Percentiles rank a stretch among this genome's conserved stretches.
phyloP scores from a whole-genome alignment of 2,797 vertebrate genomes.

The Merluccius polli region DNA sequence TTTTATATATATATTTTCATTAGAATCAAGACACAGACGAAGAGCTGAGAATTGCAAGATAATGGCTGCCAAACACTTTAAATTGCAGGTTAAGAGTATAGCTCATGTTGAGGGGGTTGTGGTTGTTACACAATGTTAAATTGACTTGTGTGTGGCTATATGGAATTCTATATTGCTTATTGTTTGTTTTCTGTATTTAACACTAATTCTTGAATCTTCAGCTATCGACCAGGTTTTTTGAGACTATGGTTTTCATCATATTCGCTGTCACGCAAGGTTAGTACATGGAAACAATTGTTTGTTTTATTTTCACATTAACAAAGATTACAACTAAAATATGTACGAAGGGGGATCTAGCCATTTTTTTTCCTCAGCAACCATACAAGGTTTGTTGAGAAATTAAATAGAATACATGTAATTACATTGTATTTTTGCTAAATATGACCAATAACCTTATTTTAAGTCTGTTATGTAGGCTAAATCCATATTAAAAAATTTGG shows the following conservation, averaged over 20 bases:
- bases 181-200: not conserved
- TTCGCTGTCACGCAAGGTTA: constrained; percentile 48
- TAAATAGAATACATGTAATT: not conserved
- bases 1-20: not conserved
- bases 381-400: not conserved
- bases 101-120: not conserved
- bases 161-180: not conserved
- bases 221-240: not conserved
- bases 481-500: not conserved
- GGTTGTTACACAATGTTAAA: not conserved
- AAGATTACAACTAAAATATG: not conserved
- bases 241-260: constrained; percentile 29
- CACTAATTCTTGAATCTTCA: constrained; percentile 25
- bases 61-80: not conserved
- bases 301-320: not conserved
- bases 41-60: constrained; percentile 3
- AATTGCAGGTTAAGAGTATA: not conserved
- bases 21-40: not conserved
- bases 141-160: not conserved
- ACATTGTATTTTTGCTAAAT: not conserved
- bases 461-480: not conserved
- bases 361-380: not conserved
- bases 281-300: not conserved
- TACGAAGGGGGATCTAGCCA: not conserved
- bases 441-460: not conserved